Percentiles rank a stretch among this genome's conserved stretches.
Evolutionary conservation across 2,888 invertebrate species (phyloP).

Genomic region (Hirtodrosophila cameraria): DNA sequence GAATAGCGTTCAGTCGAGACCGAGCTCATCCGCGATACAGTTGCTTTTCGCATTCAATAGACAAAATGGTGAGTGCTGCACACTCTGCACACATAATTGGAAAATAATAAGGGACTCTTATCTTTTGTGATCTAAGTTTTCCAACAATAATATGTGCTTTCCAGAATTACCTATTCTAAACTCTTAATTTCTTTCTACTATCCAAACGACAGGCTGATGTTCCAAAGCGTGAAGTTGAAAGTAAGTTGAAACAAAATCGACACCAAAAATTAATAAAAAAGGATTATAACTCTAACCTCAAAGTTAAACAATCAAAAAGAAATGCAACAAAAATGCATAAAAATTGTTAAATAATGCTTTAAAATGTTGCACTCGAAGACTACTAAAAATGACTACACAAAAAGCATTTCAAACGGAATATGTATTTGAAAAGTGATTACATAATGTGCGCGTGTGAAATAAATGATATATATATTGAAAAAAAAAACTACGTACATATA

Average conservation of each 20-base stretch:
- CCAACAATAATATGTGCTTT: conserved; percentile 7
- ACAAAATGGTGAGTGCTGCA: conserved; percentile 88
- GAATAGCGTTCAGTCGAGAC: conserved; percentile 84
- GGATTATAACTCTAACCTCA: conserved; percentile 74
- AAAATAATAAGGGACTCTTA: conserved; percentile 25
- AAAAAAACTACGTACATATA: conserved; percentile 4
- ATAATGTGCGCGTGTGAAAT: conserved; percentile 76
- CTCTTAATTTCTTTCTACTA: conserved; percentile 80
- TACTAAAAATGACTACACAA: conserved; percentile 2
- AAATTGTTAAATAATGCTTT: not conserved
- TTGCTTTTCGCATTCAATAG: conserved; percentile 85
- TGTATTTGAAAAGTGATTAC: conserved; percentile 55
- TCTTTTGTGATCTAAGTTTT: conserved; percentile 25
- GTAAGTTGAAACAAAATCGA: conserved; percentile 87
- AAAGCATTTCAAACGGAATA: not conserved
- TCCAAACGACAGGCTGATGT: conserved; percentile 88
- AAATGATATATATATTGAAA: conserved; percentile 13
- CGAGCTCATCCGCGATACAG: conserved; percentile 85
- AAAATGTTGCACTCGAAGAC: not conserved
- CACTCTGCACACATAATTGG: conserved; percentile 28
- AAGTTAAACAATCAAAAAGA: conserved; percentile 38
- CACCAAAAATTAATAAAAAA: no score
- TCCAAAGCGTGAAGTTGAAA: conserved; percentile 94
- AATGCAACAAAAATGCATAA: conserved; percentile 9
- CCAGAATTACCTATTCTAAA: conserved; percentile 7